Evolutionary conservation across 2,888 invertebrate genomes (phyloP).

Genomic region (Myopa tessellatipennis): DNA sequence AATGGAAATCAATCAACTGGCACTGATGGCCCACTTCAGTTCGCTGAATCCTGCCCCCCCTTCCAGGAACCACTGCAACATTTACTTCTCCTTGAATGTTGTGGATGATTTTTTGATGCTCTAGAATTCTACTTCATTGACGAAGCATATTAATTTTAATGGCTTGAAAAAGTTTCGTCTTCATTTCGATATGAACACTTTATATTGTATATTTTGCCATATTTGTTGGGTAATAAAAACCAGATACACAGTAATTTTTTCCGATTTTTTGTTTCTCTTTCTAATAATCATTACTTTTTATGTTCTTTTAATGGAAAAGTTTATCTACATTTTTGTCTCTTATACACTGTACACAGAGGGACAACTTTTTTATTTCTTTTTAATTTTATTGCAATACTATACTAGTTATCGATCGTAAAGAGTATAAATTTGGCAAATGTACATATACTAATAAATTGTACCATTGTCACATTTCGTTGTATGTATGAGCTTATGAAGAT

Average conservation of each 20-base stretch:
- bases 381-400: too few species aligned
- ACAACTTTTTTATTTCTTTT: not conserved
- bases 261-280: not conserved
- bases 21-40: not conserved
- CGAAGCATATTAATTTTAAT: not conserved
- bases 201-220: too few species aligned
- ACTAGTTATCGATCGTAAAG: too few species aligned
- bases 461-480: too few species aligned
- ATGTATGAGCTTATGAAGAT: too few species aligned
- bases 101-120: not conserved
- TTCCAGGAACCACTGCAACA: too few species aligned
- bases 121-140: not conserved
- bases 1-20: not conserved
- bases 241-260: not conserved
- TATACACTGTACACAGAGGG: too few species aligned
- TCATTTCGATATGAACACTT: not conserved
- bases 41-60: too few species aligned
- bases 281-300: slow-evolving; percentile 31
- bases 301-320: slow-evolving; percentile 19
- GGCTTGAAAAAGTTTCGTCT: not conserved
- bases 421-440: too few species aligned
- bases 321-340: not conserved
- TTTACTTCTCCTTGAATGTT: not conserved
- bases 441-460: too few species aligned
- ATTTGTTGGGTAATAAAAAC: too few species aligned